phyloP scores from a whole-genome alignment of 2,113 vertebrate genomes.

The Neopipo cinnamomea region DNA sequence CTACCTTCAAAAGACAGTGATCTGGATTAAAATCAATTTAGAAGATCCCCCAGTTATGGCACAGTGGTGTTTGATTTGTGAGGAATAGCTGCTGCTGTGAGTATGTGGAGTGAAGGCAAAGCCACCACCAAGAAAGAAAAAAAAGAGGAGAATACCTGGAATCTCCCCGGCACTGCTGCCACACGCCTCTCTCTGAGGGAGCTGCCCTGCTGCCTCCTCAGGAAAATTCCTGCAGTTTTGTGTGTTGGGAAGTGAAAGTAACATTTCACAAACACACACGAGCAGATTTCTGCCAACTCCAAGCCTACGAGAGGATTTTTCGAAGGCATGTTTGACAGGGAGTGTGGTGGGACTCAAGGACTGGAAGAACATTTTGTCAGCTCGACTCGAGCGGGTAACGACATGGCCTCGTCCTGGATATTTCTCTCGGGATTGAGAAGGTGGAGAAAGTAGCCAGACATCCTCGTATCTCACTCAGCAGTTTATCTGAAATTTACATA shows the following conservation, averaged over 20 bases:
- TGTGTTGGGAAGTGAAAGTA: neutral
- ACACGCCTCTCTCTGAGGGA: neutral
- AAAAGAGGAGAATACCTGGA: neutral
- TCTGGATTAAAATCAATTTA: neutral
- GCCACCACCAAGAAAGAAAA: neutral
- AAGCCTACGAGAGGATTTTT: neutral
- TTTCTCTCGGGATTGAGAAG: neutral
- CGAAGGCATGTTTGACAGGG: neutral
- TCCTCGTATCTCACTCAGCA: conserved; percentile 1
- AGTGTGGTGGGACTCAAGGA: neutral
- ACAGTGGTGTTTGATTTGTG: neutral
- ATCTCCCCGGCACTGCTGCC: neutral
- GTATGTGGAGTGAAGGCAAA: neutral
- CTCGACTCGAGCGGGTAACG: neutral
- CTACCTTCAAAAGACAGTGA: neutral
- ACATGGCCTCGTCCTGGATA: neutral
- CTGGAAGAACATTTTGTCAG: neutral
- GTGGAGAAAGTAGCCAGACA: neutral
- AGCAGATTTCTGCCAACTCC: neutral
- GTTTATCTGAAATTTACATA: neutral
- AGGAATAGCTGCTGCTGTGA: neutral
- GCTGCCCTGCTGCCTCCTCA: neutral
- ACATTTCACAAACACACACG: neutral
- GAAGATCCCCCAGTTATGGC: neutral
- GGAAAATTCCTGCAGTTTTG: neutral